Conservation (phyloP, 2,888 invertebrate species). For the Ormyrus nitidulus region DNA sequence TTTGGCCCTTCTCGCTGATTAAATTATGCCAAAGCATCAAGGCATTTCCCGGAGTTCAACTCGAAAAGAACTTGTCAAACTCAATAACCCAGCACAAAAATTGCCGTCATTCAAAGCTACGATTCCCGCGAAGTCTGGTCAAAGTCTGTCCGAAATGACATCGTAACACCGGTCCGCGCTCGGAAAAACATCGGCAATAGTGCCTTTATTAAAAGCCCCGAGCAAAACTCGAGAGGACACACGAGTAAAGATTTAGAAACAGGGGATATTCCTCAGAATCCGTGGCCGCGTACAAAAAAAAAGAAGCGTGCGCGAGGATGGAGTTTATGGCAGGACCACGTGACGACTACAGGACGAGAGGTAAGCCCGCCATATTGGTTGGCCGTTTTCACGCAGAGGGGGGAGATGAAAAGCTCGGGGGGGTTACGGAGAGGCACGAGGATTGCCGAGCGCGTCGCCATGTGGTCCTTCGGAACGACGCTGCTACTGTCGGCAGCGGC, state of each 20-base stretch:
- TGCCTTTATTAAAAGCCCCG: conserved; percentile 28
- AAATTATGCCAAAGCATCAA: no score
- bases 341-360: conserved; percentile 56
- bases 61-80: no score
- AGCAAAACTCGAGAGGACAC: conserved; percentile 38
- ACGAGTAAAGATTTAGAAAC: conserved; percentile 37
- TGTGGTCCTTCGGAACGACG: conserved; percentile 63
- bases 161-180: neutral
- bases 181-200: conserved; percentile 10
- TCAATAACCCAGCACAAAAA: no score
- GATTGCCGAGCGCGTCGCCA: conserved; percentile 70
- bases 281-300: neutral
- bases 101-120: no score
- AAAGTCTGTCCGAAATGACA: neutral
- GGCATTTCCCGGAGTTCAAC: no score
- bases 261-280: conserved; percentile 19
- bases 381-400: conserved; percentile 47
- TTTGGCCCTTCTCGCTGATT: neutral
- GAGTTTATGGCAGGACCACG: conserved; percentile 59
- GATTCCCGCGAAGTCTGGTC: no score
- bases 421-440: conserved; percentile 65
- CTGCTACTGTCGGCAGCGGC: conserved; percentile 50
- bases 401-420: conserved; percentile 54
- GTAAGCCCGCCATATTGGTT: conserved; percentile 69
- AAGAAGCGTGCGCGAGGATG: conserved; percentile 41